Base-by-base conservation (phyloP, 92 coral and sea anemone genomes). In the Actinernus sp. region DNA sequence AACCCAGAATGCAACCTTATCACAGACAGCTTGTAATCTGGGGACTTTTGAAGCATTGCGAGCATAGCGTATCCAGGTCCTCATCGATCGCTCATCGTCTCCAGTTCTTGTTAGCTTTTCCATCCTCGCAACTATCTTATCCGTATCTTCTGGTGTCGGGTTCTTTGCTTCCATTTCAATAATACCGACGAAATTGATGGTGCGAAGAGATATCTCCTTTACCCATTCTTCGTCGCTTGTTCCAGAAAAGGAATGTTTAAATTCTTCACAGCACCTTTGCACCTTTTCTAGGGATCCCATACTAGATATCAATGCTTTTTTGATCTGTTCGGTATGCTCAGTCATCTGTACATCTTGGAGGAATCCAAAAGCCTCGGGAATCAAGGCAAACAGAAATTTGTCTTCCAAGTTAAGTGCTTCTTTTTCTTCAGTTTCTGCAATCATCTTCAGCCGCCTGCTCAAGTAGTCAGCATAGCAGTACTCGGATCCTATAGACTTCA, bases 111-210 rank as follows among this genome's bases (percentile, higher is more conserved):
- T 49, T 9, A 45, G 49, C 12, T 84, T 79, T 56, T 83, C 86
- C 38, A 89, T 52, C 6, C 48, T 53, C 32, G 54, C 55, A 1
- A 89, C 78, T 64, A 59, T 55, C 63, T 75, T 61, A 61, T 73
- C 90, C 18, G 82, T 74, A 46, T 89, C 87, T 21, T 55, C 66
- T 21, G 79, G 84, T 21, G 26, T 58, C 31, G 83, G 58, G 13
- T 68, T 73, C 34, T 63, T 84, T 12, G 78, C 62, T 84, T 89
- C 96, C 26, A 89, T 43, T 45, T 84, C 91, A 58, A 84, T 65
- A 21, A 82, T 68, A 61, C 56, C 70, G 8, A 67, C 25, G 20
- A 79, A 45, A n/a, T 69, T 63, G 53, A 61, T 76, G 20, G 90
- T 89, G 62, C 72, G 38, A 55, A 75, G 58, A 25, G 54, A 81